Evolutionary conservation across 2,797 vertebrate genomes (phyloP), one percentile per base, ranked within the genome.

Genomic region (Urocyon cinereoargenteus): DNA sequence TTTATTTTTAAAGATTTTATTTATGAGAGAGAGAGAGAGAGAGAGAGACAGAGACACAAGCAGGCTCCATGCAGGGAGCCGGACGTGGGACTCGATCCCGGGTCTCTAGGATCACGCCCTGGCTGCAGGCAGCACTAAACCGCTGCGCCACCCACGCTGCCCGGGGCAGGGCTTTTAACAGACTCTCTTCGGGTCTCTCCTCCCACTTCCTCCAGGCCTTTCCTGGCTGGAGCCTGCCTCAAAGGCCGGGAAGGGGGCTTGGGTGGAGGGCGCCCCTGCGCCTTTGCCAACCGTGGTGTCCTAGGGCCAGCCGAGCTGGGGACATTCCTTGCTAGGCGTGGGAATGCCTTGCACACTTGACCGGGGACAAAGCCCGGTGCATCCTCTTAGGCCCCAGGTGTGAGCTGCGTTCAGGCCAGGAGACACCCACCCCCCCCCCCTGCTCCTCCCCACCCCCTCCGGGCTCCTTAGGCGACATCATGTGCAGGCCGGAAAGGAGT

Each of bases 281-380:
- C 97, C 78, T 31, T 97, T 97, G 98, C 97, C 66, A 95, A 98
- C 96, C 88, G 94, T 91, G 79, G 95, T 3, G 14, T 81, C 53
- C 90, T 97, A 96, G 95, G 94, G 95, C 82, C 75, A 93, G 88
- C 97, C 97, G 98, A 98, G 97, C 98, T 96, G 92, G 98, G 98
- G 98, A 98, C 98, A 93, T 97, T 97, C 98, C 96, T 97, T 97
- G 97, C 98, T 97, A 95, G 97, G 98, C 93, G 92, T 92, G 31
- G 91, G 78, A 93, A 94, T 70, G 79, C 77, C 61, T 72, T 95
- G 93, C 85, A 79, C 95, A 81, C 59, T 94, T 57, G 21, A 14
- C 13, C 8, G 1, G 2, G 15, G 55, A 13, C 64, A 55, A 51
- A 34, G 26, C 62, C 16, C 22, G 1, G 68, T n/a, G n/a, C 53